phyloP scores from a whole-genome alignment of 2,113 vertebrate genomes.

The Hippocampus abdominalis region DNA sequence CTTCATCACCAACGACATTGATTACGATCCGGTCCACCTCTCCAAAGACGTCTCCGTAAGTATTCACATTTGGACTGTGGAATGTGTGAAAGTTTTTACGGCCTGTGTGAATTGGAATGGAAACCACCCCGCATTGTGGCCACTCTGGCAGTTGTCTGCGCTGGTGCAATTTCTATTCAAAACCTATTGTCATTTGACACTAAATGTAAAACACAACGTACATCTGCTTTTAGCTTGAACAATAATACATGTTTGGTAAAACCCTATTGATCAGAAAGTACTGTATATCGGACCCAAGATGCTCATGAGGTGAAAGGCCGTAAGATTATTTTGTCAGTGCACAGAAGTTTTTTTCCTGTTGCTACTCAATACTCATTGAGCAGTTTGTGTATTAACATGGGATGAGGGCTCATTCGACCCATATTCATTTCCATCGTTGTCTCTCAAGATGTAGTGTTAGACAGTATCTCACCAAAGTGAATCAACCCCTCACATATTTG shows the following conservation, averaged over 20 bases:
- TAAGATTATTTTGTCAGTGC: constrained; percentile 2
- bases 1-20: constrained; percentile 78
- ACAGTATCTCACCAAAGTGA: background rate
- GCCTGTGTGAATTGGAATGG: background rate
- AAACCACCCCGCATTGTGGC: background rate
- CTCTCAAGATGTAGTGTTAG: background rate
- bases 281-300: background rate
- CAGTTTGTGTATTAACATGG: background rate
- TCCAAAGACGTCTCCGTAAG: constrained; percentile 83
- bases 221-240: background rate
- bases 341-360: background rate
- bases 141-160: background rate
- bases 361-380: background rate
- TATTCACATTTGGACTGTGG: background rate
- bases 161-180: background rate
- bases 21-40: constrained; percentile 82
- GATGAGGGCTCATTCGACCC: background rate
- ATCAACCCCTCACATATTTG: background rate
- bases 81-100: background rate
- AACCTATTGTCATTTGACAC: background rate
- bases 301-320: background rate
- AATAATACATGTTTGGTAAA: background rate
- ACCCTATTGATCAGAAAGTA: background rate
- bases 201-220: background rate
- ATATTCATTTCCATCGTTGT: background rate